Percentiles rank a stretch among this genome's conserved stretches.
Evolutionary conservation across 2,888 invertebrate species (phyloP).

Genomic region (Carabus problematicus): DNA sequence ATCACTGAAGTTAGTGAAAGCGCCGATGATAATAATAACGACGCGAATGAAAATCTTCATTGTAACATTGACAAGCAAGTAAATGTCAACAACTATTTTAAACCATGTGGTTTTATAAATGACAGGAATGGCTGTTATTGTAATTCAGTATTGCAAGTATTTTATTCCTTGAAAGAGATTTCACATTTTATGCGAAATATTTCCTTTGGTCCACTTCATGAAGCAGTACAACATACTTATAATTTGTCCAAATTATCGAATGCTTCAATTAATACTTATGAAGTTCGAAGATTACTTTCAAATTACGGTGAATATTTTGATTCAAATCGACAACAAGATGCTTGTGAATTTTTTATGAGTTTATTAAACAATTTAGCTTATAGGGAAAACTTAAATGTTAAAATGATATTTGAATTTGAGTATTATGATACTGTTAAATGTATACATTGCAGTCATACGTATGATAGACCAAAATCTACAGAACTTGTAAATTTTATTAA

Average conservation of each 20-base stretch:
- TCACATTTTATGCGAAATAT: background rate
- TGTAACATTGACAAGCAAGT: background rate
- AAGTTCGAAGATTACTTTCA: background rate
- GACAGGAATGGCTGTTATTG: constrained; percentile 4
- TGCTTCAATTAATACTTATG: constrained; percentile 1
- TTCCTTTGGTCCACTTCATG: background rate
- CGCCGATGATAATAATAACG: background rate
- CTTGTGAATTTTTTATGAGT: constrained; percentile 4
- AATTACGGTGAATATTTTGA: background rate
- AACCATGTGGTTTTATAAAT: constrained; percentile 1
- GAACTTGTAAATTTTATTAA: background rate
- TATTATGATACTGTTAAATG: background rate
- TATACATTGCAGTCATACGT: background rate
- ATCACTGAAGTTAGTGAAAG: background rate
- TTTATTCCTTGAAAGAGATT: background rate
- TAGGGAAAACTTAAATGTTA: background rate
- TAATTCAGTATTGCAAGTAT: constrained; percentile 3
- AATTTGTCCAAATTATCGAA: background rate
- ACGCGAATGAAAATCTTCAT: no score
- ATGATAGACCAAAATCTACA: constrained; percentile 5
- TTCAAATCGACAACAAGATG: background rate
- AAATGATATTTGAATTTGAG: background rate
- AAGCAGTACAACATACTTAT: background rate
- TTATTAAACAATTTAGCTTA: background rate
- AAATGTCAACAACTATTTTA: background rate